phyloP scores from a whole-genome alignment of 2,113 vertebrate genomes.

The Formicarius rufipectus region DNA sequence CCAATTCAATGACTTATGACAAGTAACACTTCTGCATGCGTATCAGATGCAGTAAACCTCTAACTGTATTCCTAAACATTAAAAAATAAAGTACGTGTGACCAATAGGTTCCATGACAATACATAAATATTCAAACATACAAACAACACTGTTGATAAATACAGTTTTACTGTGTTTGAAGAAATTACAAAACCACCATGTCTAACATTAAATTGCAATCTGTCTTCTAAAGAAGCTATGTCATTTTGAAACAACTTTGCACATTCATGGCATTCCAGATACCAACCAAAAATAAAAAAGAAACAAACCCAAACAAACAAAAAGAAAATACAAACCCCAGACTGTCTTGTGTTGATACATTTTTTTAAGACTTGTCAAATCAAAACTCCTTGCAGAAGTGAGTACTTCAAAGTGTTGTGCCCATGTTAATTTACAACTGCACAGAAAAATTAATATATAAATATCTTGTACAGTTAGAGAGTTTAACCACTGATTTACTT shows the following conservation, averaged over 20 bases:
- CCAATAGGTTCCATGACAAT: not conserved
- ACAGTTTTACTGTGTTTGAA: not conserved
- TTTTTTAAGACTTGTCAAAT: not conserved
- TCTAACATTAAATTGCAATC: not conserved
- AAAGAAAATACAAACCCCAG: not conserved
- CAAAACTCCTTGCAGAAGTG: not conserved
- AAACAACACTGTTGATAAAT: not conserved
- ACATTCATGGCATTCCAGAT: not conserved
- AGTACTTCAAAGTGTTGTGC: not conserved
- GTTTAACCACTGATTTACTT: not conserved
- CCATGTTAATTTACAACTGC: not conserved
- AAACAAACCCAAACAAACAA: not conserved
- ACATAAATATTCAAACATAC: not conserved
- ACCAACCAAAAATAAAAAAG: accelerated
- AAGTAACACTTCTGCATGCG: not conserved
- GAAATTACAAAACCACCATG: not conserved
- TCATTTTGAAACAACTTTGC: not conserved
- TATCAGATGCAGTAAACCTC: not conserved
- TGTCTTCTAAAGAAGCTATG: not conserved
- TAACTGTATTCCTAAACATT: not conserved
- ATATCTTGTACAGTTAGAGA: not conserved
- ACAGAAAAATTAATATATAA: not conserved
- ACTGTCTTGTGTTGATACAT: not conserved
- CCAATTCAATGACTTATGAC: not conserved
- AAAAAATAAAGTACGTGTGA: not conserved